Evolutionary conservation across 2,797 vertebrate genomes (phyloP), one percentile per base, ranked within the genome.

Genomic region (Ceyx erithaca): DNA sequence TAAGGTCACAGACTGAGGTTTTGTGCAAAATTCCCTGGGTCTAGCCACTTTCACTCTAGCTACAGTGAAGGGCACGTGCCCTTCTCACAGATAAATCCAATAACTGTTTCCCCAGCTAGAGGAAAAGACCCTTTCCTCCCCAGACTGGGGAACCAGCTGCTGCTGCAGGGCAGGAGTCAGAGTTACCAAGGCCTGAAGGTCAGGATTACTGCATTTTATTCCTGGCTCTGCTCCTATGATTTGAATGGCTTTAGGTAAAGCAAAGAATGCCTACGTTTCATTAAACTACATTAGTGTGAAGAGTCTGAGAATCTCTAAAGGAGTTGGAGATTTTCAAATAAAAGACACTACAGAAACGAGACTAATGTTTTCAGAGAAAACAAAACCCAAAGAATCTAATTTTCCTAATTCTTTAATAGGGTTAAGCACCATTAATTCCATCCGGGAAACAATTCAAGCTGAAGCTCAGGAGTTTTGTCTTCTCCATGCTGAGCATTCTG

Each of bases 341-440:
- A 90, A 87, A 94, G 61, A 61, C 52, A 63, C 63, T 70, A 76
- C 4, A 77, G 68, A 89, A 93, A 94, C 2, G 10, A 61, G 41
- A 80, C 51, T 26, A 26, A 78, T 63, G 58, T 87, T 88, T 88
- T 94, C 77, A 86, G 0, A 78, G 80, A 69, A 68, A 91, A 87
- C 57, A 82, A 87, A 82, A 10, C 4, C n/a, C 49, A 46, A 61
- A 63, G 49, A 87, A 77, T 35, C 57, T 68, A 30, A 54, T 89
- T 85, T 76, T 87, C 75, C 61, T 89, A 85, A 80, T 80, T 96
- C 61, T 80, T 87, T 80, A 83, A 67, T 37, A 80, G 57, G 80
- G 70, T 90, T 94, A 79, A 94, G 80, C 35, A 63, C 59, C 75
- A 69, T 84, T 86, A 58, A 92, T 79, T 93, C 83, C 77, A 93